These are phyloP conservation scores for Tursiops truncatus DNA, from an alignment of 2,113 vertebrate genomes.

Conservation along the genomic window DNA sequence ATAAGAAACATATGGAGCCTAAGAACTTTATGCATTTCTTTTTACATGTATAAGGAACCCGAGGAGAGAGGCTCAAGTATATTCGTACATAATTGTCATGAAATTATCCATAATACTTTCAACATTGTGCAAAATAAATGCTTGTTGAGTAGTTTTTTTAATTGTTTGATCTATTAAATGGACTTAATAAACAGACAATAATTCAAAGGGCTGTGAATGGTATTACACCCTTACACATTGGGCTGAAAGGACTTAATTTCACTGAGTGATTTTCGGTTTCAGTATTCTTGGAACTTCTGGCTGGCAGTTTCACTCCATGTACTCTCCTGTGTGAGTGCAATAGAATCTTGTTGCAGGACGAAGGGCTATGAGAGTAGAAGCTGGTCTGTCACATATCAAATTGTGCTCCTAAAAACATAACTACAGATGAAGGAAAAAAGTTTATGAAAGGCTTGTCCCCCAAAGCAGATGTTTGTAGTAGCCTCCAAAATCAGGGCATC, in stretches of 20 bases:
- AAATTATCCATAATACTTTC: not conserved
- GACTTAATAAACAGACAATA: not conserved
- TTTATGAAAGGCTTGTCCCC: not conserved
- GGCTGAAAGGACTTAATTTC: not conserved
- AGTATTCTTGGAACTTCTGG: not conserved
- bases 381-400: not conserved
- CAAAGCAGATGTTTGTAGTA: not conserved
- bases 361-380: not conserved
- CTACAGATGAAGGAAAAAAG: not conserved
- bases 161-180: not conserved
- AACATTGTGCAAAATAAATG: not conserved
- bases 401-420: not conserved
- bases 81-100: not conserved
- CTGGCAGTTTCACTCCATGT: not conserved
- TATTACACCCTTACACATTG: not conserved
- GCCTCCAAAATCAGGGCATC: not conserved
- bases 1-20: slow-evolving; percentile 26
- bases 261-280: not conserved
- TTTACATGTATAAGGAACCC: not conserved
- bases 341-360: not conserved
- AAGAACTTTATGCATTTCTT: not conserved
- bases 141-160: not conserved
- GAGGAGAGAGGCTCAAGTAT: not conserved
- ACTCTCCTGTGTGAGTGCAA: not conserved
- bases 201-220: not conserved